Base-by-base conservation (phyloP, 2,888 invertebrate genomes). In the Antheraea assamensis region DNA sequence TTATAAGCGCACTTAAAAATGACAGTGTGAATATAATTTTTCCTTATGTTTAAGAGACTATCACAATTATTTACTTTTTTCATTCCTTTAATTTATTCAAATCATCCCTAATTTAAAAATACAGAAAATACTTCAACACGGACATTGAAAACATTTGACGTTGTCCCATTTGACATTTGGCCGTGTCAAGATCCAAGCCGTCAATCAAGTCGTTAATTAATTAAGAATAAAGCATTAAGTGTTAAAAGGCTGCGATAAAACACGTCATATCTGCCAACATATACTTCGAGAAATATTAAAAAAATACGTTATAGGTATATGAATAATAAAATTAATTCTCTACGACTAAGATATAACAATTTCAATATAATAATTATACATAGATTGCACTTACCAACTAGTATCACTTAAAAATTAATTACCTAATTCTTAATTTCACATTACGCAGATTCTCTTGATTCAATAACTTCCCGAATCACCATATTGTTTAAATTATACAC, bases 341-440 rank as follows among this genome's bases (percentile, higher is more conserved):
- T 68, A 68, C 35, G 0, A 68, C 68, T 73, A 73, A 70, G 3
- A 70, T 73, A 27, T 70, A 73, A 73, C 70, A 73, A 73, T 58
- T n/a, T 70, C 70, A 55, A 73, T 73, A 73, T 73, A 31, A 55
- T 73, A 70, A 73, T 42, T 64, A 71, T 61, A 74, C 74, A 64
- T 73, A 82, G 84, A 85, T 85, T 85, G 84, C 85, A 84, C 85
- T 85, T 85, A 85, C 24, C 42, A 47, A 21, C 71, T 82, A 76
- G 79, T 83, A 85, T 84, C 83, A 84, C 83, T 84, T 82, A 83
- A 73, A 74, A 73, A 52, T 31, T 73, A 42, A 42, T 42, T 42
- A n/a, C n/a, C n/a, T n/a, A 71, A 73, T 71, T 68, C 70, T 73
- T 73, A 71, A 27, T 31, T 68, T 66, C 10, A 42, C 55, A 71